These are phyloP conservation scores for Champsocephalus gunnari DNA, from an alignment of 2,797 vertebrate species.

Conservation along the genomic window DNA sequence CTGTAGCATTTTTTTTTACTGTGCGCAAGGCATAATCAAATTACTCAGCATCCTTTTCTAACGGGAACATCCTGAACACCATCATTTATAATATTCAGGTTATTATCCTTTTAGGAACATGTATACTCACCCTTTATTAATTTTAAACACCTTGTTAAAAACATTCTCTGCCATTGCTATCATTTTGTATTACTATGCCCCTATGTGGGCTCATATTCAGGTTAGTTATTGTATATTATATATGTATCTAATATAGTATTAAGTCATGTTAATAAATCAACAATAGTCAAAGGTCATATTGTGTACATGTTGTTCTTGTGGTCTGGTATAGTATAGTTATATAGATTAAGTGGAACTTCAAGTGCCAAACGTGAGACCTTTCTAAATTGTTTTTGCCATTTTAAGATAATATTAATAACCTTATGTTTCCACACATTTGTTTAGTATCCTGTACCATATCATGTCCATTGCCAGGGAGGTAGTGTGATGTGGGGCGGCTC, in stretches of 20 bases:
- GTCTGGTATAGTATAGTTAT: background rate
- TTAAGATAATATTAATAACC: too few species aligned
- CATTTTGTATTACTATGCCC: background rate
- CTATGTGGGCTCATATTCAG: background rate
- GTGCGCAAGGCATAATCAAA: constrained; percentile 28
- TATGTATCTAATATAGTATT: background rate
- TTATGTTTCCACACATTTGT: background rate
- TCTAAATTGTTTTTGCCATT: too few species aligned
- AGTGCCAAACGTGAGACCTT: background rate
- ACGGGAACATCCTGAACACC: constrained; percentile 44
- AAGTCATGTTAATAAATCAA: background rate
- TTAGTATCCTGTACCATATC: background rate
- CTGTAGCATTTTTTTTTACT: constrained; percentile 44
- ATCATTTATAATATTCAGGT: background rate
- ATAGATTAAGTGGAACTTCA: background rate
- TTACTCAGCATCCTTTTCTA: constrained; percentile 19
- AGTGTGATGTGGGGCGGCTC: constrained; percentile 56
- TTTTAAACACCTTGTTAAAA: background rate
- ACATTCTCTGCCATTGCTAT: background rate
- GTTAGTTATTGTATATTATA: background rate
- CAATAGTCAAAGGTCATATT: background rate
- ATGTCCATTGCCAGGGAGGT: constrained; percentile 4
- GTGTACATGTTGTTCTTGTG: background rate
- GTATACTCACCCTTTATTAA: background rate
- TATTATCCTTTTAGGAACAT: background rate